Evolutionary conservation across 2,113 vertebrate species (phyloP), one percentile per base, ranked within the genome.

Genomic region (Pituophis catenifer): DNA sequence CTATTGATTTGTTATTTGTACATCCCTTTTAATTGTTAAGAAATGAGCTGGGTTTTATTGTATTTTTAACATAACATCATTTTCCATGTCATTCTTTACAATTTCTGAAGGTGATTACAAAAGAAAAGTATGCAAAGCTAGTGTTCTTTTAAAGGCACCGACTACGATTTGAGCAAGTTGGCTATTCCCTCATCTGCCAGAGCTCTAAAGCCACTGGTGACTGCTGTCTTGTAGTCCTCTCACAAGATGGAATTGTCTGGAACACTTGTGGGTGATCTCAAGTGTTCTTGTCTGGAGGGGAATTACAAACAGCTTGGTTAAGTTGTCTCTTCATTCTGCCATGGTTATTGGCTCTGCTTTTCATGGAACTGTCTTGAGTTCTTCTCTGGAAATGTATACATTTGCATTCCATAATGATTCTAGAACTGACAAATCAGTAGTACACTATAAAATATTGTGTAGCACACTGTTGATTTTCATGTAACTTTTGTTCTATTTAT

Each of bases 381-480:
- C 29, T 75, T 70, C 29, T 29, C 65, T 17, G 15, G 15, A 38
- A 75, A 33, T 75, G 13, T n/a, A n/a, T 75, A 33, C 12, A 13
- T 38, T 53, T 23, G 8, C 44, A 86, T 85, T 53, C 91, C 7
- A 62, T 88, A 88, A 90, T 53, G 13, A 17, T 93, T 57, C 26
- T 91, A 93, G 92, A 81, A 62, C 93, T 94, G 94, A 92, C 92
- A 55, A 21, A 48, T 48, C 52, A 95, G 53, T 1, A 44, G 92
- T 93, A 91, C 92, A 26, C 94, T 92, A 92, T 94, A 85, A 93
- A 23, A 87, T 59, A 29, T 21, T 48, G 55, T 38, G 91, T 85
- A n/a, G 92, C 90, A 88, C 59, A 52, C 92, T 62, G 89, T 93
- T 57, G 92, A 94, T 88, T 38, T 55, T 65, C 85, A 54, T 0